Percentiles rank a stretch among this genome's conserved stretches.
These are phyloP conservation scores for Elaphurus davidianus DNA, from an alignment of 2,113 vertebrate species.

Conservation along the genomic window DNA sequence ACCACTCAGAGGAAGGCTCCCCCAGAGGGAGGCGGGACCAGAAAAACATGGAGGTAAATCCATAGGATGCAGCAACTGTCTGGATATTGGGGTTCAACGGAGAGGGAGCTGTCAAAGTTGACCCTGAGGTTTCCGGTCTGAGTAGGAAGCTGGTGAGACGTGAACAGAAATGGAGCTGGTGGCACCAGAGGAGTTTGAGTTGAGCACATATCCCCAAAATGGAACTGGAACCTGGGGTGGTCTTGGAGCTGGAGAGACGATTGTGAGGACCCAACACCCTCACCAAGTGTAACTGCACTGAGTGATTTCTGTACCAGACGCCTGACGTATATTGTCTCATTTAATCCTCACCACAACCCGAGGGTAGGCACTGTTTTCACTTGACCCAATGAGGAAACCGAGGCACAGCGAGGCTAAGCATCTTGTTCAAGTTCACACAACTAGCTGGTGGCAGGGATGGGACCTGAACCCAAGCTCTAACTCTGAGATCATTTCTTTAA, in stretches of 20 bases:
- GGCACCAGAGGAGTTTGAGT: background rate
- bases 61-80: rapidly evolving
- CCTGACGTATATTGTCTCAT: rapidly evolving
- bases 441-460: background rate
- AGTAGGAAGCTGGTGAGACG: background rate
- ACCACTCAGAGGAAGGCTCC: background rate
- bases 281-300: background rate
- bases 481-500: background rate
- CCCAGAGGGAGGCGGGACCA: background rate
- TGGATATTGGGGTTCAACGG: background rate
- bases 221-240: background rate
- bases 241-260: background rate
- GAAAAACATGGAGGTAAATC: background rate
- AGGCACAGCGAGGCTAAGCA: background rate
- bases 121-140: background rate
- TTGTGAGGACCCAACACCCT: background rate
- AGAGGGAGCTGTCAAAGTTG: background rate
- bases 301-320: background rate
- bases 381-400: background rate
- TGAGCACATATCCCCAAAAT: background rate
- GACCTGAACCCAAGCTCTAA: background rate
- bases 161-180: background rate
- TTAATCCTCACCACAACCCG: background rate
- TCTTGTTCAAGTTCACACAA: background rate
- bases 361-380: background rate